Conservation (phyloP, 1,140 invertebrate species). For the Uloborus diversus region DNA sequence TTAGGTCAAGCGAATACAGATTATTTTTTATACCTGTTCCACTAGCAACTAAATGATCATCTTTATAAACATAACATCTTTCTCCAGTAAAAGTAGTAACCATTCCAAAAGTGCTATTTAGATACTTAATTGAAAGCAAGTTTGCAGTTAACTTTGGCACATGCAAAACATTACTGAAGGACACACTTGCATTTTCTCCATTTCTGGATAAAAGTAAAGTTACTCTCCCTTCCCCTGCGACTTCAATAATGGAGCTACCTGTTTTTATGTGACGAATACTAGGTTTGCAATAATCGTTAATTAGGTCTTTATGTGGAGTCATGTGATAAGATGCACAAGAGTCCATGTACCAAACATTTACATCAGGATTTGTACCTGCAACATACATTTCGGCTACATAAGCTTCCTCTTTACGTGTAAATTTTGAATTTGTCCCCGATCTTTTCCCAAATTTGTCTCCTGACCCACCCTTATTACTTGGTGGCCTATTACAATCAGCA, state of each 20-base stretch:
- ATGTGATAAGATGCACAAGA: constrained; percentile 4
- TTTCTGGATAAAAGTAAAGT: background rate
- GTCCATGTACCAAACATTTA: background rate
- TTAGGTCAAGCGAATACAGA: background rate
- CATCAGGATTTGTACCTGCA: background rate
- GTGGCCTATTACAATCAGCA: background rate
- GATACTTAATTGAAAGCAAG: constrained; percentile 8
- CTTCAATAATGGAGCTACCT: background rate
- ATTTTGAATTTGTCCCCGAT: background rate
- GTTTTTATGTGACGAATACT: background rate
- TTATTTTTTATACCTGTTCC: background rate
- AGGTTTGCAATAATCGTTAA: background rate
- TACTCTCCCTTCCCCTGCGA: background rate
- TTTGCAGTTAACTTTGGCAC: background rate
- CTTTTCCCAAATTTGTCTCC: background rate
- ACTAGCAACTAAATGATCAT: background rate
- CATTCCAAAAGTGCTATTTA: constrained; percentile 14
- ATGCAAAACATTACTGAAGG: background rate
- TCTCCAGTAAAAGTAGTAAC: background rate
- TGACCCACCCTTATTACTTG: background rate
- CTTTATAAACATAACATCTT: background rate
- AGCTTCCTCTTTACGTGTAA: background rate
- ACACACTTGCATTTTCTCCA: background rate
- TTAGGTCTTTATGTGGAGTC: constrained; percentile 1
- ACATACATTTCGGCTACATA: background rate